A percentile compares a stretch with the other conserved stretches of the same genome.
Conservation (phyloP, 2,113 vertebrate genomes). For the Ameiurus melas region DNA sequence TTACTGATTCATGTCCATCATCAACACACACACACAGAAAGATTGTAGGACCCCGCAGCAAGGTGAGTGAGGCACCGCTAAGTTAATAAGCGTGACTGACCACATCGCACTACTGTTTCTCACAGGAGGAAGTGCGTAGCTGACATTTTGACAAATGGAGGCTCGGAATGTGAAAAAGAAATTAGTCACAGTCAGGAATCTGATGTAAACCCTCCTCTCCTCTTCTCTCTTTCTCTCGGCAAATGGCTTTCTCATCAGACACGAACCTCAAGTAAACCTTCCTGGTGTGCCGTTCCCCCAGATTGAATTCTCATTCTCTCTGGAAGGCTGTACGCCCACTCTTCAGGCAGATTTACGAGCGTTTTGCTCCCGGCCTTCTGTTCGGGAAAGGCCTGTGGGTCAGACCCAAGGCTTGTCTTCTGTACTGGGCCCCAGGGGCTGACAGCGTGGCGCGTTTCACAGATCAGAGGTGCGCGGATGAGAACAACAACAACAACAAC, state of each 20-base stretch:
- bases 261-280: constrained; percentile 41
- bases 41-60: neutral
- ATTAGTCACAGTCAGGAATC: constrained; percentile 70
- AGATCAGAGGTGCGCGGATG: constrained; percentile 45
- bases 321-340: constrained; percentile 47
- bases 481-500: constrained; percentile 8
- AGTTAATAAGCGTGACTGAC: constrained; percentile 34
- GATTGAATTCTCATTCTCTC: constrained; percentile 59
- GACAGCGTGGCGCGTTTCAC: constrained; percentile 29
- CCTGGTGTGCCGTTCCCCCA: constrained; percentile 50
- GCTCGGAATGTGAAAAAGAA: constrained; percentile 72
- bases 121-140: constrained; percentile 46
- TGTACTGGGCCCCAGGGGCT: constrained; percentile 15
- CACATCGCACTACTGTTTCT: constrained; percentile 37
- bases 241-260: constrained; percentile 71
- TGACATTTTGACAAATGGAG: constrained; percentile 65
- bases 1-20: neutral
- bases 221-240: constrained; percentile 36
- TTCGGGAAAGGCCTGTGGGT: constrained; percentile 49
- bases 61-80: constrained; percentile 16
- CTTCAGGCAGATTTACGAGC: constrained; percentile 60
- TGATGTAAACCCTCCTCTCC: constrained; percentile 41
- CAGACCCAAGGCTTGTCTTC: constrained; percentile 44
- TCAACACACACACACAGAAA: neutral
- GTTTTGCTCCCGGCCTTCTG: constrained; percentile 52